Percentiles rank a stretch among this genome's conserved stretches.
These are phyloP conservation scores for Leucophora obtusa DNA, from an alignment of 2,888 invertebrate genomes.

Conservation along the genomic window DNA sequence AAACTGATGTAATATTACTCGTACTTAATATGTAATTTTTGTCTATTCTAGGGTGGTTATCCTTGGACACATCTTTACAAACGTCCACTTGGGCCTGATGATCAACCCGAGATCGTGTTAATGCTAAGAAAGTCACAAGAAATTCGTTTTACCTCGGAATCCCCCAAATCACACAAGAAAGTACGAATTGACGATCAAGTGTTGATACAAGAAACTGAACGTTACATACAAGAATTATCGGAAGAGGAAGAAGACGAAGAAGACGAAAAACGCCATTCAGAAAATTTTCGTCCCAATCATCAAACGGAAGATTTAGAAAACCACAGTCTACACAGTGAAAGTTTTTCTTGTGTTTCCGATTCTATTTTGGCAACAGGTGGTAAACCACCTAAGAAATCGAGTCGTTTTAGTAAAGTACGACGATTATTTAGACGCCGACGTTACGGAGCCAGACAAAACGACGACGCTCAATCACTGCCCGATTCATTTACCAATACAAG, in stretches of 20 bases:
- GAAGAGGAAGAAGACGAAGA: constrained; percentile 72
- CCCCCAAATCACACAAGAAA: constrained; percentile 78
- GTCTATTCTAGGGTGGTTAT: constrained; percentile 82
- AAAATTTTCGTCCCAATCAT: constrained; percentile 61
- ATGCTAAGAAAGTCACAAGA: constrained; percentile 77
- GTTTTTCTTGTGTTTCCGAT: constrained; percentile 77
- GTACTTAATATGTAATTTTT: not conserved
- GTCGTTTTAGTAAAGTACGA: constrained; percentile 76
- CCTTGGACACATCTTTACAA: constrained; percentile 90
- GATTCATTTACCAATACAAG: constrained; percentile 73
- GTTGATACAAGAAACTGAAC: constrained; percentile 77
- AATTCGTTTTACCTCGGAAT: constrained; percentile 75
- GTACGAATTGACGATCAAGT: constrained; percentile 79
- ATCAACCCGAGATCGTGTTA: constrained; percentile 78
- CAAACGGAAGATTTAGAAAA: constrained; percentile 67
- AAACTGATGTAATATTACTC: no score
- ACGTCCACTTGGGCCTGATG: constrained; percentile 80
- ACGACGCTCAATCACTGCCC: constrained; percentile 76
- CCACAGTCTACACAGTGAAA: constrained; percentile 74
- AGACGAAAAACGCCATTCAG: constrained; percentile 45
- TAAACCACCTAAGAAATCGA: constrained; percentile 71
- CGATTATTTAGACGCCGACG: constrained; percentile 80
- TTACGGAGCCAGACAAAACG: constrained; percentile 72
- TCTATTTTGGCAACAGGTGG: constrained; percentile 75
- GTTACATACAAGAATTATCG: constrained; percentile 77